These are phyloP conservation scores for Dinocampus coccinellae DNA, from an alignment of 2,888 invertebrate species.

Conservation along the genomic window DNA sequence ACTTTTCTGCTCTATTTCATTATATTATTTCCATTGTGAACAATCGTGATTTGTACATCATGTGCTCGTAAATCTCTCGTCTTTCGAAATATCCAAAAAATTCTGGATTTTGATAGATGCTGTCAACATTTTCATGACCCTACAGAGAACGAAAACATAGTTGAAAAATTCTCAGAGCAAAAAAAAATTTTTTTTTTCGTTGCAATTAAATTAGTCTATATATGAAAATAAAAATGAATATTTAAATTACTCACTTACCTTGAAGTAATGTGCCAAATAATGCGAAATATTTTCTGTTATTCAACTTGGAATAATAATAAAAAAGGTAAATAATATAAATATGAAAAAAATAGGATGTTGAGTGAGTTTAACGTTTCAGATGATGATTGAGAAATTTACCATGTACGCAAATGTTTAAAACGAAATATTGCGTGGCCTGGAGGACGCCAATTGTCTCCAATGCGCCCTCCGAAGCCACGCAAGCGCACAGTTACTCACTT, in stretches of 20 bases:
- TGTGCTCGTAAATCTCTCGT: slow-evolving; percentile 39
- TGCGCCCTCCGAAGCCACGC: slow-evolving; percentile 34
- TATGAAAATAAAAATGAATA: too few relatives aligned
- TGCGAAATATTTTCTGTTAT: not conserved
- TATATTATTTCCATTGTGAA: not conserved
- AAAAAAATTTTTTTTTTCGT: too few relatives aligned
- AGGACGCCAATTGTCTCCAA: slow-evolving; percentile 17
- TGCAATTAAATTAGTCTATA: too few relatives aligned
- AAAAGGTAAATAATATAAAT: not conserved
- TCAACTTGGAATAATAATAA: not conserved
- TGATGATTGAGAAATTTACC: slow-evolving; percentile 21
- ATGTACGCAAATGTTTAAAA: too few relatives aligned
- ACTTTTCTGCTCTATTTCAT: not conserved
- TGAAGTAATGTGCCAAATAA: not conserved
- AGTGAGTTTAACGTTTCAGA: slow-evolving; percentile 26
- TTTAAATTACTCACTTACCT: not conserved
- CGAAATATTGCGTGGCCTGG: slow-evolving; percentile 32
- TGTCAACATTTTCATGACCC: not conserved
- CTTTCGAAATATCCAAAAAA: not conserved
- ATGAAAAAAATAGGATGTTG: not conserved
- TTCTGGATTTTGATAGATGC: not conserved
- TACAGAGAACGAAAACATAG: not conserved
- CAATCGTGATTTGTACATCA: slow-evolving; percentile 43
- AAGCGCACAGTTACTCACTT: slow-evolving; percentile 36
- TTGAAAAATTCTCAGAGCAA: not conserved